Evolutionary conservation across 1,140 invertebrate species (phyloP), one percentile per base, ranked within the genome.

Genomic region (Cherax quadricarinatus): DNA sequence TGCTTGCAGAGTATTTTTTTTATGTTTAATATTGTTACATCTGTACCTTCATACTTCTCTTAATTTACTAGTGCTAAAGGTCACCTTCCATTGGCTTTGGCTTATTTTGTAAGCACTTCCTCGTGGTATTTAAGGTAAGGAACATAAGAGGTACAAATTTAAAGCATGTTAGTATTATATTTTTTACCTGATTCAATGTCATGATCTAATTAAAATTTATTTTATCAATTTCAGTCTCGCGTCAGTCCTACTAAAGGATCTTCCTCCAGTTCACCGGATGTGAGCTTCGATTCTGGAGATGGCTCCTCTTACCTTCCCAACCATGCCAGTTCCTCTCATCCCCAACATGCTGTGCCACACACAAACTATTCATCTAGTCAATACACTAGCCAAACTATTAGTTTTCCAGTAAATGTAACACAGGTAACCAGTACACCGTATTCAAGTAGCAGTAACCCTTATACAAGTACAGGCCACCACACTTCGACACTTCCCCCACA

Each of bases 261-360:
- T 18, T 85, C 93, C 66, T 85, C 93, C n/a, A 91, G 70, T 49
- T 93, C 93, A 24, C 93, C 89, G n/a, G 89, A 93, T 73, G 87
- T 89, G 24, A 93, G 93, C 80, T 93, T 93, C 51, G 93, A 93
- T 70, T 93, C 93, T n/a, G 86, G 85, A n/a, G 93, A 91, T 49
- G 84, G 86, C 12, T 66, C 89, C 41, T 80, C 88, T 0, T 91
- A 86, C 30, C 88, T 82, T 57, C n/a, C 89, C 21, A 53, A 30
- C 66, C 60, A 80, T 73, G 14, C 57, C 75, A 48, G 48, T 73
- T 73, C 62, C 93, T 83, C 49, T 79, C 84, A 79, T 78, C 41
- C 41, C 66, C 84, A 89, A 82, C 79, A 88, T 79, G 53, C 62
- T 62, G 41, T 86, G 57, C 89, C 73, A 86, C 80, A 83, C 82